These are phyloP conservation scores for Pica pica DNA, from an alignment of 2,113 vertebrate genomes.

Conservation along the genomic window DNA sequence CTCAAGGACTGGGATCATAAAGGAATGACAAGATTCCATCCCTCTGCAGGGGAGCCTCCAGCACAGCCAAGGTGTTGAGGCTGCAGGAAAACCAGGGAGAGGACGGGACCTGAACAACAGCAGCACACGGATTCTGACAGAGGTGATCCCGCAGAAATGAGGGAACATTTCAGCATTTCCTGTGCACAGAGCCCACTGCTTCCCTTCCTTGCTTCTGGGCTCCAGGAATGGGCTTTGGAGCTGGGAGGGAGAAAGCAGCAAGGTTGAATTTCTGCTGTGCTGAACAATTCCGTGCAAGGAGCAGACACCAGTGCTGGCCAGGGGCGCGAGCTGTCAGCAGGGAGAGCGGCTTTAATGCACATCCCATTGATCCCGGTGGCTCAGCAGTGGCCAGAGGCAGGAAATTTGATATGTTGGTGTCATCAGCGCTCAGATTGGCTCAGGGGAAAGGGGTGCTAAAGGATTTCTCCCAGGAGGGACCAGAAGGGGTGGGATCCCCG, in stretches of 20 bases:
- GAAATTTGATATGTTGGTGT: background rate
- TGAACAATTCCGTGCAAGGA: background rate
- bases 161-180: background rate
- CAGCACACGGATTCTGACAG: fast-evolving
- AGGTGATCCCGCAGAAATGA: background rate
- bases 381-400: background rate
- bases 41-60: background rate
- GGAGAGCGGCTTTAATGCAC: background rate
- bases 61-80: background rate
- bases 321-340: background rate
- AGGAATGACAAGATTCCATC: fast-evolving
- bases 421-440: background rate
- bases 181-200: background rate
- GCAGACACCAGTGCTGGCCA: background rate
- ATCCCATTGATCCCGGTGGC: background rate
- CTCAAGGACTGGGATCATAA: fast-evolving
- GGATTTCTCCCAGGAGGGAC: background rate
- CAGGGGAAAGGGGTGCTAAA: background rate
- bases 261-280: background rate
- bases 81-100: background rate
- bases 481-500: background rate
- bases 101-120: background rate
- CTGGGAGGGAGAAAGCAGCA: background rate
- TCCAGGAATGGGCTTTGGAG: background rate
- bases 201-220: background rate